Evolutionary conservation across 2,797 vertebrate species (phyloP).

Genomic region (Emydoidea blandingii): DNA sequence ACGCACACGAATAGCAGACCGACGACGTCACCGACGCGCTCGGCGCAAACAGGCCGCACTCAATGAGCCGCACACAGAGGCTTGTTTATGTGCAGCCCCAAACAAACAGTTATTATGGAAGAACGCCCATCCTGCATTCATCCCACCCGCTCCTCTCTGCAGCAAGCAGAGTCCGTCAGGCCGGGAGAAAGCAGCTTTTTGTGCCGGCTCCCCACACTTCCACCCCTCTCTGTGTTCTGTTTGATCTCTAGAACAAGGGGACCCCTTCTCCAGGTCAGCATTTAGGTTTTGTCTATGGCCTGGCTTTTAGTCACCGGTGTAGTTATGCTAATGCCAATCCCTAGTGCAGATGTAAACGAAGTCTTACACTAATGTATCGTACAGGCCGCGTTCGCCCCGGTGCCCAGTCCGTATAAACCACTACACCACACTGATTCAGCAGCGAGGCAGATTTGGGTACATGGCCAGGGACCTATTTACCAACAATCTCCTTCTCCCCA

Average conservation of each 20-base stretch:
- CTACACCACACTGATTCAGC: background rate
- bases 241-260: background rate
- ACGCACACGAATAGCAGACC: no score
- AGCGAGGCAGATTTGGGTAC: background rate
- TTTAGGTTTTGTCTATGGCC: background rate
- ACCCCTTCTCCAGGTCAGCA: background rate
- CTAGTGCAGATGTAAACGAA: background rate
- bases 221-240: background rate
- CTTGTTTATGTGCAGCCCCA: background rate
- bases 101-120: background rate
- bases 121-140: background rate
- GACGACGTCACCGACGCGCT: background rate
- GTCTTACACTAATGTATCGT: no score
- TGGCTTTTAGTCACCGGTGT: background rate
- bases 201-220: background rate
- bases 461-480: background rate
- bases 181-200: background rate
- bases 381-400: rapidly evolving
- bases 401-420: background rate
- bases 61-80: background rate
- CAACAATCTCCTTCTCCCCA: background rate
- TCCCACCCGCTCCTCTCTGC: background rate
- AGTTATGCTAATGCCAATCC: background rate
- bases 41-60: background rate
- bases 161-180: background rate